Base-by-base conservation (phyloP, 2,888 invertebrate species). In the Digitonthophagus gazella region DNA sequence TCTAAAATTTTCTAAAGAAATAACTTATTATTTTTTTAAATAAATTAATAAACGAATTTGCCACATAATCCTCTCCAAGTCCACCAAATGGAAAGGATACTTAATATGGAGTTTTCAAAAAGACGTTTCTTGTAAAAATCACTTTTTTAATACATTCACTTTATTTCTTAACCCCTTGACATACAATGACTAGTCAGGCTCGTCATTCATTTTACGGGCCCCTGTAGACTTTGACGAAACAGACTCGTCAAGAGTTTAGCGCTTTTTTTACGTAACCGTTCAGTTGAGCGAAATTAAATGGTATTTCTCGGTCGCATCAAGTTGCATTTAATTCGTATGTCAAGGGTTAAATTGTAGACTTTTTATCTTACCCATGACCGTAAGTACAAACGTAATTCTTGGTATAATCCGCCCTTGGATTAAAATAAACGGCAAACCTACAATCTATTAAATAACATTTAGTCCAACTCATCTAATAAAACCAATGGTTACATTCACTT, bases 321-420 rank as follows among this genome's bases (percentile, higher is more conserved):
- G n/a, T n/a, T n/a, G n/a, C n/a, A n/a, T n/a, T n/a, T n/a, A n/a
- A n/a, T n/a, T n/a, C n/a, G n/a, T n/a, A n/a, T n/a, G n/a, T n/a
- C n/a, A n/a, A n/a, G n/a, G n/a, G n/a, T 2, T 3, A 44, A 1
- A 44, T 44, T 44, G 6, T 44, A 18, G 56, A 8, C 1, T 65
- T 15, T 57, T 65, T 68, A 70, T 77, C 83, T 82, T 83, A 89
- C 88, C 90, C 91, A 8, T 93, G 92, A 67, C 93, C 93, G 78
- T 93, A 93, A 84, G 93, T 93, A 86, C 93, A 94, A 67, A 93
- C 91, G 83, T 93, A 93, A 70, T 92, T 86, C 82, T 92, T 93
- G 74, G 92, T 92, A 81, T 91, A 93, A 75, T 93, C 93, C 75
- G 88, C 84, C 1, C 81, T 73, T 1, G 88, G 86, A 77, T 93